A percentile compares a stretch with the other conserved stretches of the same genome.
Evolutionary conservation across 1,140 invertebrate genomes (phyloP).

Genomic region (Camponotus floridanus): DNA sequence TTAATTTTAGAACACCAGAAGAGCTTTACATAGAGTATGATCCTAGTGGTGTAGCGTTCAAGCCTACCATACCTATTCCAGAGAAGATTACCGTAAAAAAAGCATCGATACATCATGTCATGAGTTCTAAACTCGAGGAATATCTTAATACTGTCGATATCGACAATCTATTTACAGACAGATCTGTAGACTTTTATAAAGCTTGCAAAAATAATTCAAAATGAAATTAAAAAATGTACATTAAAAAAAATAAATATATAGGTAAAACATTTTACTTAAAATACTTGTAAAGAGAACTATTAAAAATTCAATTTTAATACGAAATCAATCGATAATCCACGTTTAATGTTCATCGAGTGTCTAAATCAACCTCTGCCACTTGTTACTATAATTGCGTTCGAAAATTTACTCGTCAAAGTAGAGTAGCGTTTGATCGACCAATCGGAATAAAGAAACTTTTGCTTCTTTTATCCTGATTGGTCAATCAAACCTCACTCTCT

Average conservation of each 20-base stretch:
- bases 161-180: conserved; percentile 50
- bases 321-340: too few relatives aligned
- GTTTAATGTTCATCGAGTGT: not conserved
- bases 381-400: not conserved
- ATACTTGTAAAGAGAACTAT: not conserved
- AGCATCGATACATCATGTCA: conserved; percentile 45
- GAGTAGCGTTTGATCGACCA: too few relatives aligned
- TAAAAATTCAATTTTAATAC: not conserved
- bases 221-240: conserved; percentile 17
- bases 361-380: not conserved
- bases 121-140: conserved; percentile 65
- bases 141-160: conserved; percentile 63
- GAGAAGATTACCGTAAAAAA: conserved; percentile 62
- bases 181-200: conserved; percentile 69
- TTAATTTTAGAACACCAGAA: conserved; percentile 78
- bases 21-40: conserved; percentile 82
- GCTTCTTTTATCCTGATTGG: too few relatives aligned
- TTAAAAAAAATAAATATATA: not conserved
- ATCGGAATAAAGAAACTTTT: too few relatives aligned
- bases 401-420: too few relatives aligned
- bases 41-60: conserved; percentile 81
- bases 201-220: conserved; percentile 31
- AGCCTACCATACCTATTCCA: conserved; percentile 81
- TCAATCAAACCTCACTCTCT: too few relatives aligned
- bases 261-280: not conserved